Conservation (phyloP, 2,113 vertebrate genomes). For the Recurvirostra avosetta region DNA sequence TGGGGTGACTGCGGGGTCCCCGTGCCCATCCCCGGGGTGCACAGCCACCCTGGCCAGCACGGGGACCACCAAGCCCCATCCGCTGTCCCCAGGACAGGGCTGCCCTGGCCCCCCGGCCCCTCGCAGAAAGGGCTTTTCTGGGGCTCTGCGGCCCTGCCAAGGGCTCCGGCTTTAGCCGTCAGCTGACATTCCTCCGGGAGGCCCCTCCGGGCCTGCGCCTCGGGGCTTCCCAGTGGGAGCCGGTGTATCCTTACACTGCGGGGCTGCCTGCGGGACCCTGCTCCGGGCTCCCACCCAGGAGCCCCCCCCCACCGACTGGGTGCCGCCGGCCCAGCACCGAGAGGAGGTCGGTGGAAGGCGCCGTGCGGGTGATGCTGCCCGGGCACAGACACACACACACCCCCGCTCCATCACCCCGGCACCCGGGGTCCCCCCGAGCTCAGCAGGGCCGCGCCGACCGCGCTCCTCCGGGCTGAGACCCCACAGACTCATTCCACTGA, state of each 20-base stretch:
- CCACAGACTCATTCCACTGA: neutral
- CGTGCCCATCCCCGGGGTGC: neutral
- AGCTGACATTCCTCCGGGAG: slow-evolving; percentile 64
- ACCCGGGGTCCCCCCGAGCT: neutral
- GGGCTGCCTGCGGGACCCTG: fast-evolving
- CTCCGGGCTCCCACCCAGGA: neutral
- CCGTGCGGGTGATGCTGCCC: neutral
- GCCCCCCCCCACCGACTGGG: neutral
- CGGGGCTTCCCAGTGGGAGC: neutral
- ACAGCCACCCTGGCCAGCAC: fast-evolving
- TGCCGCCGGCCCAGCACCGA: neutral
- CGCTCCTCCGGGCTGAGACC: neutral
- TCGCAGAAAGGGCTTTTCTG: neutral
- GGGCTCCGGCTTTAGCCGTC: slow-evolving; percentile 20
- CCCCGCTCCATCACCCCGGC: fast-evolving
- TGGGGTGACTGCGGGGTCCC: neutral
- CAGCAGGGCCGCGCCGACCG: neutral
- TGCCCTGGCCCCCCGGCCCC: neutral
- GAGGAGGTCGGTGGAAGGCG: neutral
- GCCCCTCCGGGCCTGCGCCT: neutral
- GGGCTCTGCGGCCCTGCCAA: neutral
- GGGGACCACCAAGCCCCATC: neutral
- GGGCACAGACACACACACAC: neutral
- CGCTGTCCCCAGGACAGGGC: fast-evolving
- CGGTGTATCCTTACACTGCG: neutral